Evolutionary conservation across 2,888 invertebrate species (phyloP).

Genomic region (Acleris emargana): DNA sequence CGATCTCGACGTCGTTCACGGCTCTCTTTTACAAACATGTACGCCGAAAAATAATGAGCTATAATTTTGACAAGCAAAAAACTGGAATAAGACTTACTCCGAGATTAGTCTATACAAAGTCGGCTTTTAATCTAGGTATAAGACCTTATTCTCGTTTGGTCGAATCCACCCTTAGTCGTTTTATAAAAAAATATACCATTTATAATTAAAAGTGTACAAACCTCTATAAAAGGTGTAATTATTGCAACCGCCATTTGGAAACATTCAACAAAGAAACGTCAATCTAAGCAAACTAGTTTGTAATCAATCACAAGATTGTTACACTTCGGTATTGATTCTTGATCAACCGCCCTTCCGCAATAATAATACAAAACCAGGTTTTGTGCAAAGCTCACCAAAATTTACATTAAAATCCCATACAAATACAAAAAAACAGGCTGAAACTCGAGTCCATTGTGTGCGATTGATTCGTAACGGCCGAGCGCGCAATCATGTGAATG

Average conservation of each 20-base stretch:
- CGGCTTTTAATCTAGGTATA: too few species aligned
- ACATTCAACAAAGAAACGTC: slow-evolving; percentile 59
- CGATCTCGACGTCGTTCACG: slow-evolving; percentile 18
- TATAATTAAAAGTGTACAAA: slow-evolving; percentile 21
- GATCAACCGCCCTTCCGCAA: slow-evolving; percentile 72
- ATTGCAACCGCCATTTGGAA: slow-evolving; percentile 46
- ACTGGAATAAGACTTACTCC: too few species aligned
- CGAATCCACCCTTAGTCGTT: slow-evolving; percentile 1
- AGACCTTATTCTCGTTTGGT: too few species aligned
- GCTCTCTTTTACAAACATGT: not conserved
- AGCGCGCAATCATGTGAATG: slow-evolving; percentile 77
- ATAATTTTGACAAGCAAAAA: slow-evolving; percentile 6
- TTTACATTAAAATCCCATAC: slow-evolving; percentile 79
- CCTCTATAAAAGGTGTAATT: slow-evolving; percentile 55
- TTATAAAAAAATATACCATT: slow-evolving; percentile 1
- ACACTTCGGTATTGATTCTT: slow-evolving; percentile 67
- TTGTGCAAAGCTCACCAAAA: slow-evolving; percentile 74
- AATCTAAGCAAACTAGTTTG: slow-evolving; percentile 77
- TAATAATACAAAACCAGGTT: slow-evolving; percentile 68
- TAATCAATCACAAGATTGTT: slow-evolving; percentile 83
- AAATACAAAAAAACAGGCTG: slow-evolving; percentile 73
- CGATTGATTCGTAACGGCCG: slow-evolving; percentile 83
- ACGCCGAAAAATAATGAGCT: slow-evolving; percentile 15
- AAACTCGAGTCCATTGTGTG: slow-evolving; percentile 76
- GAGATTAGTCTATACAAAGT: too few species aligned